phyloP scores from a whole-genome alignment of 2,797 vertebrate species.

The Sternarchorhynchus goeldii region DNA sequence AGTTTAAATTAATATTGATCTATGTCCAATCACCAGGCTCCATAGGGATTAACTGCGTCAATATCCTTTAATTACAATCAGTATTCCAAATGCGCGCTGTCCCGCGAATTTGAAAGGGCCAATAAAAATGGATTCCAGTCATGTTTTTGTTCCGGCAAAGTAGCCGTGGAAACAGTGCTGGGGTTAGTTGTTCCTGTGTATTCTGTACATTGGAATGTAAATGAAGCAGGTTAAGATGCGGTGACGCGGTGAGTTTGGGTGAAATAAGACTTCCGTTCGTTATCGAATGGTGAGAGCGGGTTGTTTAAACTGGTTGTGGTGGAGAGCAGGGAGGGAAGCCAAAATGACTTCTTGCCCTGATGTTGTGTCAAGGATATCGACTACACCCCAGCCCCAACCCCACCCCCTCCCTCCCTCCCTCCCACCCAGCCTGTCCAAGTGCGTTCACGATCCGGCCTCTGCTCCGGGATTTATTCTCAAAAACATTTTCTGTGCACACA shows the following conservation, averaged over 20 bases:
- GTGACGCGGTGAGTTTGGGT: conserved; percentile 5
- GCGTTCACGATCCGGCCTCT: neutral
- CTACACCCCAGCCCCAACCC: neutral
- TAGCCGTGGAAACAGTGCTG: conserved; percentile 30
- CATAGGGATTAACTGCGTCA: conserved; percentile 66
- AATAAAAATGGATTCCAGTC: conserved; percentile 64
- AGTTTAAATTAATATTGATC: conserved; percentile 76
- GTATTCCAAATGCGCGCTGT: conserved; percentile 36
- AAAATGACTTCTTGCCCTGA: neutral
- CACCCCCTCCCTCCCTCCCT: too few relatives aligned
- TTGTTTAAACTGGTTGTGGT: neutral
- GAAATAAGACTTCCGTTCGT: conserved; percentile 33
- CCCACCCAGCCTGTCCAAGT: too few relatives aligned
- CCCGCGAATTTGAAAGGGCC: conserved; percentile 66
- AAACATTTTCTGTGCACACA: too few relatives aligned
- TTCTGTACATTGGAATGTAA: conserved; percentile 9
- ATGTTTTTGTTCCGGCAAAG: conserved; percentile 15
- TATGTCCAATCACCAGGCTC: conserved; percentile 64
- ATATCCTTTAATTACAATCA: conserved; percentile 71
- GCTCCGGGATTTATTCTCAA: neutral
- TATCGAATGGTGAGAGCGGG: neutral
- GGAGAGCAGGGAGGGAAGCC: neutral
- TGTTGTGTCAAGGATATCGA: neutral
- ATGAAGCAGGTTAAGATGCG: conserved; percentile 14
- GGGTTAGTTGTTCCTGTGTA: conserved; percentile 13